Evolutionary conservation across 2,888 invertebrate genomes (phyloP), one percentile per base, ranked within the genome.

Genomic region (Eupithecia tripunctaria): DNA sequence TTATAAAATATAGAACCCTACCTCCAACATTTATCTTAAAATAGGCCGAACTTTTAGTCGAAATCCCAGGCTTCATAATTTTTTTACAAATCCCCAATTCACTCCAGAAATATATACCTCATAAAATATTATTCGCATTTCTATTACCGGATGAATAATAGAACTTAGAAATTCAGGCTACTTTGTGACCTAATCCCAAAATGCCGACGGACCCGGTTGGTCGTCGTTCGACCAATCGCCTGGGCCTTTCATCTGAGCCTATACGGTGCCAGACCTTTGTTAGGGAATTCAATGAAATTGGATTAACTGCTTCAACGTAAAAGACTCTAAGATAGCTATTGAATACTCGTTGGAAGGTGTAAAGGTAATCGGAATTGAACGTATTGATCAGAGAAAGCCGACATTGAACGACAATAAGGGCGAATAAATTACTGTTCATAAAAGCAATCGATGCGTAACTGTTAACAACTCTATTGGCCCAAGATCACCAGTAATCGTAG

Each of bases 141-240:
- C 60, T 68, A 59, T 68, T 67, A 70, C 73, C 62, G 41, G 62
- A 67, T 73, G 73, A 70, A 73, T 73, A 73, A 67, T 25, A 56
- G 56, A 62, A 21, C 27, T 41, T 27, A 62, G 41, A 36, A 59
- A 21, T 60, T 62, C 65, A 43, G 64, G 43, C 71, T 60, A 29
- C 60, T 60, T 60, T 29, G 36, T 74, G 70, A 71, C 74, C 71
- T 68, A 74, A 74, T 70, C 70, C 65, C 60, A 43, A 64, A 47
- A 47, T 68, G 65, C 71, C 59, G 51, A 27, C 56, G 71, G 68
- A 66, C 8, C 74, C 63, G 71, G 75, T 76, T 76, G 75, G 75
- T 36, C 29, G 69, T 21, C 21, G n/a, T 21, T 47, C 7, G 63
- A 67, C 78, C 78, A 75, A 75, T 76, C 71, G 65, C 60, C 68